Conservation (phyloP, 2,888 invertebrate species). For the Mimachlamys varia region DNA sequence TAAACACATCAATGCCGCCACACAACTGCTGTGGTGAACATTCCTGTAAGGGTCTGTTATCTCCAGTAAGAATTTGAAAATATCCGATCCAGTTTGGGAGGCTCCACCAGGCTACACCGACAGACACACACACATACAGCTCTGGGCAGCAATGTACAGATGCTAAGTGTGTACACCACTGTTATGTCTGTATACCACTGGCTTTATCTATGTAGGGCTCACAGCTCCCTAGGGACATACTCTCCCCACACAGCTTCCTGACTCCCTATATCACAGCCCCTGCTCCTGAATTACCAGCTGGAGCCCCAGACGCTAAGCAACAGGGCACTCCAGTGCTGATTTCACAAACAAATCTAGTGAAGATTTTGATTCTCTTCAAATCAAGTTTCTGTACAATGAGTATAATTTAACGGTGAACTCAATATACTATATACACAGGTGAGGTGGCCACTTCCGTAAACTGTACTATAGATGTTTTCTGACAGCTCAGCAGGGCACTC, state of each 20-base stretch:
- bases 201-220: not conserved
- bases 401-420: not conserved
- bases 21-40: not conserved
- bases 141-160: constrained; percentile 23
- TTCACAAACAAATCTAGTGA: not conserved
- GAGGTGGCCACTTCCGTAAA: not conserved
- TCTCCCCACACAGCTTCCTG: not conserved
- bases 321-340: not conserved
- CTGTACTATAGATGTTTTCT: not conserved
- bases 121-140: not conserved
- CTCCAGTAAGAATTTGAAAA: constrained; percentile 24
- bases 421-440: not conserved
- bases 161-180: constrained; percentile 17
- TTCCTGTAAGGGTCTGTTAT: not conserved
- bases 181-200: not conserved
- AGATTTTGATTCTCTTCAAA: not conserved
- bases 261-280: not conserved
- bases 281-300: not conserved
- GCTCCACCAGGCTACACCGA: not conserved
- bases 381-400: not conserved
- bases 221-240: constrained; percentile 9
- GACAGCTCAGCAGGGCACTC: not conserved
- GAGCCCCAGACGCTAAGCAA: not conserved
- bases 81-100: not conserved
- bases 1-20: not conserved